Conservation (phyloP, 1,140 invertebrate genomes). For the Atta texana region DNA sequence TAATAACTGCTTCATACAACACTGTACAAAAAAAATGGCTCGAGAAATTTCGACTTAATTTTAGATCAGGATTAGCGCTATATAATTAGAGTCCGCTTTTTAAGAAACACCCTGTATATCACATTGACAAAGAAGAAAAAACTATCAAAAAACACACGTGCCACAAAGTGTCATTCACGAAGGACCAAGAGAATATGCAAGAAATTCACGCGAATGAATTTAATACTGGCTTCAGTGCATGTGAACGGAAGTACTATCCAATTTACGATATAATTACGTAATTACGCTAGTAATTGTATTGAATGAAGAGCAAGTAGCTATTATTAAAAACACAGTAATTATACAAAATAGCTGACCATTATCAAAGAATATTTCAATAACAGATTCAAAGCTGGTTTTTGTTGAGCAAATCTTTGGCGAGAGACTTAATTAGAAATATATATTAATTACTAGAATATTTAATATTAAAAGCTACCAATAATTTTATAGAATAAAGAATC, state of each 20-base stretch:
- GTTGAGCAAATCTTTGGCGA: background rate
- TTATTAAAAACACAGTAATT: constrained; percentile 16
- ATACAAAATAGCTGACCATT: background rate
- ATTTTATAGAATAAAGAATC: background rate
- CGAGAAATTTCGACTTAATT: too few relatives aligned
- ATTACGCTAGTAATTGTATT: constrained; percentile 15
- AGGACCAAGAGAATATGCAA: background rate
- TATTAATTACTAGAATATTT: background rate
- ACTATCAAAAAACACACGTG: background rate
- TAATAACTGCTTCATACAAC: too few relatives aligned
- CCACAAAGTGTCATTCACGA: background rate
- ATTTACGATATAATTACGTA: constrained; percentile 11
- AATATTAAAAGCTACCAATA: background rate
- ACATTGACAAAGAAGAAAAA: constrained; percentile 21
- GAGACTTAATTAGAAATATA: background rate
- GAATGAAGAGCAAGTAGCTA: constrained; percentile 1
- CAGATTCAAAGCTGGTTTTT: background rate
- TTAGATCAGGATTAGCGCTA: too few relatives aligned
- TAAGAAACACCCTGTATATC: background rate
- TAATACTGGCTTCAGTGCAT: background rate
- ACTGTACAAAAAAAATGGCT: too few relatives aligned
- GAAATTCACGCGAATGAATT: constrained; percentile 1
- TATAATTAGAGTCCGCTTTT: too few relatives aligned
- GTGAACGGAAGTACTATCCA: constrained; percentile 9
- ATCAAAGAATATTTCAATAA: background rate